phyloP scores from a whole-genome alignment of 1,140 invertebrate species.

The Drosophila oshimai region DNA sequence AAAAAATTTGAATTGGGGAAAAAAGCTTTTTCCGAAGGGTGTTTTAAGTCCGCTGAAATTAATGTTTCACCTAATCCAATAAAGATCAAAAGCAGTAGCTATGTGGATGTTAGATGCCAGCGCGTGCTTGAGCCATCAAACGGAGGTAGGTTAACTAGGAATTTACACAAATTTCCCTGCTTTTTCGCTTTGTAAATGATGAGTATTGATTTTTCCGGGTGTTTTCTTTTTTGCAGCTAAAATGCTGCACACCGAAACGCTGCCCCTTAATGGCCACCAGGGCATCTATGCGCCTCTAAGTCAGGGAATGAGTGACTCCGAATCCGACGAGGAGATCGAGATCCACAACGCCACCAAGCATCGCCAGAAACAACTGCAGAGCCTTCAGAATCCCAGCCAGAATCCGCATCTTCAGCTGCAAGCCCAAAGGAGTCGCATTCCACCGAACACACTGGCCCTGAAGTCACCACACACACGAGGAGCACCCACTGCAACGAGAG shows the following conservation, averaged over 20 bases:
- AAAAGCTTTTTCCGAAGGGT: slow-evolving; percentile 20
- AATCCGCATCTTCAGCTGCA: slow-evolving; percentile 26
- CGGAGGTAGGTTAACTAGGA: slow-evolving; percentile 33
- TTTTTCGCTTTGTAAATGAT: background rate
- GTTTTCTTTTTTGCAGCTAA: slow-evolving; percentile 48
- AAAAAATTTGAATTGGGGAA: slow-evolving; percentile 4
- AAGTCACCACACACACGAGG: slow-evolving; percentile 55
- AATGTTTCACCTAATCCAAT: slow-evolving; percentile 55
- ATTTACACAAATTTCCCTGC: background rate
- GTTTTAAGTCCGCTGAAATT: slow-evolving; percentile 25
- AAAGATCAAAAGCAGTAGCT: slow-evolving; percentile 50
- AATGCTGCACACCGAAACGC: slow-evolving; percentile 79
- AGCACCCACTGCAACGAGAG: slow-evolving; percentile 36
- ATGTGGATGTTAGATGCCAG: slow-evolving; percentile 66
- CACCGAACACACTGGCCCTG: slow-evolving; percentile 59
- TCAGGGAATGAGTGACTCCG: slow-evolving; percentile 89
- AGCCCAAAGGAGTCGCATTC: slow-evolving; percentile 70
- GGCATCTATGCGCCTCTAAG: slow-evolving; percentile 88
- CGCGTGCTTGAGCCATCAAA: slow-evolving; percentile 44
- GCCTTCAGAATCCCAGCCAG: slow-evolving; percentile 16
- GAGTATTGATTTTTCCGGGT: slow-evolving; percentile 60
- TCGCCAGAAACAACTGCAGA: slow-evolving; percentile 52
- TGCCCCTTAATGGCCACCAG: slow-evolving; percentile 75
- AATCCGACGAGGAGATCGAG: slow-evolving; percentile 89
- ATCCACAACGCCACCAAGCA: slow-evolving; percentile 81